phyloP scores from a whole-genome alignment of 2,113 vertebrate genomes.

The Tonatia bakeri region DNA sequence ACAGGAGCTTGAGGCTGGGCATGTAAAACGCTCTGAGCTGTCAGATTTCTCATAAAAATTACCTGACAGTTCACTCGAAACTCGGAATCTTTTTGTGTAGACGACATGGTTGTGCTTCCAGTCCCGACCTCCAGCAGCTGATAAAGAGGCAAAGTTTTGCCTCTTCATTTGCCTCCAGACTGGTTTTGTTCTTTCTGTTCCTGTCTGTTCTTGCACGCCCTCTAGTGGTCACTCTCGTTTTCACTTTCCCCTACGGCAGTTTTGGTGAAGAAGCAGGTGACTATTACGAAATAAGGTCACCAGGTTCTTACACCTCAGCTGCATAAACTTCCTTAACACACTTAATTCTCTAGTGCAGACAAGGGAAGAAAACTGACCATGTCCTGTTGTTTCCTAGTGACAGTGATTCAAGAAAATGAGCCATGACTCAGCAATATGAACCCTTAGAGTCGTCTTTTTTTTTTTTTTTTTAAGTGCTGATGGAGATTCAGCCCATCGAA shows the following conservation, averaged over 20 bases:
- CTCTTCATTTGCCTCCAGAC: background rate
- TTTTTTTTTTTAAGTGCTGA: background rate
- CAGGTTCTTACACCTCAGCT: background rate
- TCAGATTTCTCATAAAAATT: slow-evolving; percentile 3
- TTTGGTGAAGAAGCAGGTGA: background rate
- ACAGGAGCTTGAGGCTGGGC: background rate
- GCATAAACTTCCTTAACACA: background rate
- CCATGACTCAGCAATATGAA: slow-evolving; percentile 17
- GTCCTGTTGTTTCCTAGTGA: slow-evolving; percentile 4
- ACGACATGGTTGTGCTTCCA: background rate
- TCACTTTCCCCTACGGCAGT: background rate
- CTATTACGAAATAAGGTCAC: background rate
- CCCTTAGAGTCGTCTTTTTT: background rate
- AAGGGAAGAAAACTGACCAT: background rate
- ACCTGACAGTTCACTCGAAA: background rate
- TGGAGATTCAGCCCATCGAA: background rate
- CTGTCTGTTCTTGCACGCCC: background rate
- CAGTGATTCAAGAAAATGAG: background rate
- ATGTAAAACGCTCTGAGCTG: background rate
- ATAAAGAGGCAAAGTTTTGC: background rate
- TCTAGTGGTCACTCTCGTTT: slow-evolving; percentile 17
- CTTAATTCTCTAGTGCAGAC: background rate
- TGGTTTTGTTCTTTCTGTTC: background rate
- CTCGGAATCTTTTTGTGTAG: background rate
- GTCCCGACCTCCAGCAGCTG: background rate